These are phyloP conservation scores for Lates calcarifer DNA, from an alignment of 2,113 vertebrate species.

Conservation along the genomic window DNA sequence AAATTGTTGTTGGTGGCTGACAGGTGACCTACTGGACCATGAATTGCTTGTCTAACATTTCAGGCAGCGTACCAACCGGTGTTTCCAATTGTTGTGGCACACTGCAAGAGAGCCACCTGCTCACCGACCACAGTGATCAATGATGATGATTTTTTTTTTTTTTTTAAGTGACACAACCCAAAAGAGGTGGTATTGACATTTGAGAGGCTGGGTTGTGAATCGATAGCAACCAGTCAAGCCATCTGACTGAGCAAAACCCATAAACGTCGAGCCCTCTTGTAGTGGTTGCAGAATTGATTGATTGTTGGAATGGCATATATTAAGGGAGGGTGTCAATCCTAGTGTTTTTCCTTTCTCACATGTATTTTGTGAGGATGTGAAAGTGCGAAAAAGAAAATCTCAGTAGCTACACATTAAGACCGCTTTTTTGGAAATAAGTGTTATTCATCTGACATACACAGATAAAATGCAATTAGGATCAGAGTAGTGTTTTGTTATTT, in stretches of 20 bases:
- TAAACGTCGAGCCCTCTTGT: conserved; percentile 89
- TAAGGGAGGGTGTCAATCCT: conserved; percentile 78
- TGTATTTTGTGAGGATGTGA: conserved; percentile 22
- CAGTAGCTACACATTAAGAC: accelerated
- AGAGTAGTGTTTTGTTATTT: neutral
- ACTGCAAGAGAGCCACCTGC: conserved; percentile 86
- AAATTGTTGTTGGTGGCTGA: conserved; percentile 81
- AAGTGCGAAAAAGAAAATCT: neutral
- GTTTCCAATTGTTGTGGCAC: conserved; percentile 85
- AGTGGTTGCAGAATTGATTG: conserved; percentile 91
- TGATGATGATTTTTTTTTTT: conserved; percentile 88
- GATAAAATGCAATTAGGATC: neutral
- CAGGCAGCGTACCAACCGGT: conserved; percentile 75
- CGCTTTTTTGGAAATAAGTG: neutral
- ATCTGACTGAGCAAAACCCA: conserved; percentile 89
- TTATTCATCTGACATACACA: neutral
- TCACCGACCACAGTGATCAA: conserved; percentile 91
- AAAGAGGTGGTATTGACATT: conserved; percentile 95
- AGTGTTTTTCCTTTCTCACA: conserved; percentile 39
- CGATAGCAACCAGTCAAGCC: conserved; percentile 88
- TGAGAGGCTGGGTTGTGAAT: conserved; percentile 88
- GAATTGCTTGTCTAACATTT: conserved; percentile 78
- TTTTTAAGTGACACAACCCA: conserved; percentile 83
- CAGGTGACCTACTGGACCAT: conserved; percentile 77
- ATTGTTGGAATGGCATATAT: conserved; percentile 89